Conservation (phyloP, 2,888 invertebrate species). For the Onchidella celtica region DNA sequence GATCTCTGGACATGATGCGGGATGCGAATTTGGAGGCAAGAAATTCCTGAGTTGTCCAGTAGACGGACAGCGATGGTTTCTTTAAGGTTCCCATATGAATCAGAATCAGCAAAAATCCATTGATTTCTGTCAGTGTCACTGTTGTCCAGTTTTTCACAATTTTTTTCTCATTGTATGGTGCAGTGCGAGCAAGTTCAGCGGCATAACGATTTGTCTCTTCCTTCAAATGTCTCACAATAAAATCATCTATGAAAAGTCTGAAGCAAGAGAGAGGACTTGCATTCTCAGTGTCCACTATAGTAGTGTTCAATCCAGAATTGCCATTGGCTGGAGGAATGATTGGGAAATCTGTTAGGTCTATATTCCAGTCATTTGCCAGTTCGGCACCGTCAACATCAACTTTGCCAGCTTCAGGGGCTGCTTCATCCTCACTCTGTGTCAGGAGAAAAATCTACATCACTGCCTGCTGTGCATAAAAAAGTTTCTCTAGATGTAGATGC, state of each 20-base stretch:
- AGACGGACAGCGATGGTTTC: background rate
- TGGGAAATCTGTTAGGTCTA: background rate
- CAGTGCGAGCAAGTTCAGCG: background rate
- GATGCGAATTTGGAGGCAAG: background rate
- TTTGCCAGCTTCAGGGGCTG: background rate
- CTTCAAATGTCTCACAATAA: background rate
- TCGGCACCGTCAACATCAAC: background rate
- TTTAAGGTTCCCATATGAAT: conserved; percentile 11
- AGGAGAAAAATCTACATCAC: background rate
- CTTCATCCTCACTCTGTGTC: background rate
- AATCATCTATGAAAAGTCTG: background rate
- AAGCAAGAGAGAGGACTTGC: background rate
- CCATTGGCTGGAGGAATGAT: background rate
- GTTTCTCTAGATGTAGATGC: background rate
- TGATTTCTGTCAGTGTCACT: background rate
- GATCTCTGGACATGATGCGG: background rate
- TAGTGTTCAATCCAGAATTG: background rate
- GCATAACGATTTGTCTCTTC: conserved; percentile 14
- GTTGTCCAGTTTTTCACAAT: conserved; percentile 16
- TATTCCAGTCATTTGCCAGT: background rate
- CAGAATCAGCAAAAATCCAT: conserved; percentile 9
- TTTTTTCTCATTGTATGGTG: background rate
- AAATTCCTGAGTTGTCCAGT: background rate
- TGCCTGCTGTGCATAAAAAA: background rate
- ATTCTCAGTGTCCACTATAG: background rate